Base-by-base conservation (phyloP, 2,888 invertebrate genomes). In the Gortyna flavago region DNA sequence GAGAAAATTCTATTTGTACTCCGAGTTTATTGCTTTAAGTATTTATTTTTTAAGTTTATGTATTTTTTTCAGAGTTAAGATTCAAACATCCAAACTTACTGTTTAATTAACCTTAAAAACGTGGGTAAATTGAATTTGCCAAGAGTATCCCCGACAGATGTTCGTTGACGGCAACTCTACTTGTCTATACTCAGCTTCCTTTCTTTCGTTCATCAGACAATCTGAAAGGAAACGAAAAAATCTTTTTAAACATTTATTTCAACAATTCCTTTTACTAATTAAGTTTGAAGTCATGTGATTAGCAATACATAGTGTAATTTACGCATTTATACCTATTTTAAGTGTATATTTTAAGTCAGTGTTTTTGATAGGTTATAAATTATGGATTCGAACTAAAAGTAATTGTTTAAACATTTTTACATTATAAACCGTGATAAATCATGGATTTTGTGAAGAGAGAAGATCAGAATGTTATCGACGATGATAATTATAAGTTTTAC, bases 391-490 rank as follows among this genome's bases (percentile, higher is more conserved):
- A 85, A 85, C 70, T 80, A 35, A 85, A 78, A 68, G 21, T 65
- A 75, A 77, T 83, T 89, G 85, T 87, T 83, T 84, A 77, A 74
- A 64, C 61, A 66, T 81, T 85, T 88, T 80, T 87, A 38, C 54
- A 35, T 69, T 57, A 51, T 0, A 9, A 68, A 2, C 74, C 65
- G 77, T 74, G 74, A n/a, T 76, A 41, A 75, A 91, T 79, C 75
- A 96, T 96, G 96, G 96, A 96, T 94, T 96, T 94, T 87, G 96
- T 96, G 80, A 96, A 96, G 89, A 91, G 95, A 72, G 96, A 96
- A 90, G 96, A 95, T 38, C 93, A 92, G 69, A 93, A 93, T 89
- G 80, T 93, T 32, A 88, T 95, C 41, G 96, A 95, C 51, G 95
- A 96, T 77, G 96, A 95, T 21, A 93, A 90, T 79, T 96, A 96